These are phyloP conservation scores for Heliothis virescens DNA, from an alignment of 1,140 invertebrate species.

Conservation along the genomic window DNA sequence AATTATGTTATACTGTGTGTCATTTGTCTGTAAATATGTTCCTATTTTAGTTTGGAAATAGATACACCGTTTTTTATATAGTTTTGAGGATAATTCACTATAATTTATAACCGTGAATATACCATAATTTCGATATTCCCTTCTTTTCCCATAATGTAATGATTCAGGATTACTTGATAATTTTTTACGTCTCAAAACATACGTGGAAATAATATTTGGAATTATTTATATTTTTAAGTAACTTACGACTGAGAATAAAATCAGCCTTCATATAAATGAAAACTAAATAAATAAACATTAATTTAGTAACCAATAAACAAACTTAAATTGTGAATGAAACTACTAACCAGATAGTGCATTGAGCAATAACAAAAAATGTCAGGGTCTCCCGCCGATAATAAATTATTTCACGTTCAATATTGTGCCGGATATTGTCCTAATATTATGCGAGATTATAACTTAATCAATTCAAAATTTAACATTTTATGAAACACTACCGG, in stretches of 20 bases:
- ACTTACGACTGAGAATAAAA: neutral
- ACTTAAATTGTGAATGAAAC: conserved; percentile 28
- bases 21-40: no score
- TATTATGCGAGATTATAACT: conserved; percentile 13
- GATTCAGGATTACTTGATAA: no score
- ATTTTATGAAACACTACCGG: neutral
- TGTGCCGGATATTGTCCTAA: conserved; percentile 36
- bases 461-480: neutral
- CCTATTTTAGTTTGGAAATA: no score
- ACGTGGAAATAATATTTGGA: no score
- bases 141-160: no score
- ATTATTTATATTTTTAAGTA: no score
- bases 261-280: neutral
- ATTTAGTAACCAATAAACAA: neutral
- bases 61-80: no score
- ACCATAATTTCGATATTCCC: no score
- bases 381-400: conserved; percentile 32
- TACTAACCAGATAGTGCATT: neutral
- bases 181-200: no score
- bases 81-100: no score
- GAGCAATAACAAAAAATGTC: conserved; percentile 41
- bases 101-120: no score
- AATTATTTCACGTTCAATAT: conserved; percentile 23
- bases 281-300: neutral
- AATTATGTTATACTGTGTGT: no score